Base-by-base conservation (phyloP, 2,888 invertebrate genomes). In the Dioctria linearis region DNA sequence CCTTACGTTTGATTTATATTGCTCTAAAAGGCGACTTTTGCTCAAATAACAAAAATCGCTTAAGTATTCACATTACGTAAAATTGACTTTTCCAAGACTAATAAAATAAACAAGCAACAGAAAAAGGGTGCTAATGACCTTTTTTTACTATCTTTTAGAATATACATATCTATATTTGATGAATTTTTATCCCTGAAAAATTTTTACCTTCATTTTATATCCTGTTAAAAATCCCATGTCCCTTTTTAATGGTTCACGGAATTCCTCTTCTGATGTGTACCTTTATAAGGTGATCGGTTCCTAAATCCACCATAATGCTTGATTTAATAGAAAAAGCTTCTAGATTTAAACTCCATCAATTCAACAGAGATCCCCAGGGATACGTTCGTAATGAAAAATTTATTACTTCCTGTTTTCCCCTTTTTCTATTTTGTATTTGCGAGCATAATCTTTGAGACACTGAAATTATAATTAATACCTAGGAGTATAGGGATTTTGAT, bases 111-210 rank as follows among this genome's bases (percentile, higher is more conserved):
- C 2, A 4, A 54, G 11, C 54, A 54, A 54, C 6, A 11, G 54
- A 54, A 54, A 54, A n/a, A 54, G 25, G 25, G 54, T 54, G 54
- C 54, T 54, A 54, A 54, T 54, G 11, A n/a, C 54, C 11, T 54
- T 54, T 54, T 54, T 54, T 54, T 54, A 11, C 54, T 11, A 4
- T 25, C 25, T 25, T 54, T 11, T 54, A 54, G 54, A 54, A 25
- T 25, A 25, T 25, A 25, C 25, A 25, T 25, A 25, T 3, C 11
- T 54, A 54, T 54, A 54, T 6, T n/a, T 11, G 6, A 3, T 11
- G 54, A 54, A 54, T 4, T 11, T 4, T 54, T 54, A 25, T 11
- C 11, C 11, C 11, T 54, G 11, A 54, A 25, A 25, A 54, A 11
- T 54, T 54, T n/a, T 54, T 54, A n/a, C 11, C n/a, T 54, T 54